Evolutionary conservation across 2,113 vertebrate species (phyloP), one percentile per base, ranked within the genome.

Genomic region (Calyptommatus sinebrachiatus): DNA sequence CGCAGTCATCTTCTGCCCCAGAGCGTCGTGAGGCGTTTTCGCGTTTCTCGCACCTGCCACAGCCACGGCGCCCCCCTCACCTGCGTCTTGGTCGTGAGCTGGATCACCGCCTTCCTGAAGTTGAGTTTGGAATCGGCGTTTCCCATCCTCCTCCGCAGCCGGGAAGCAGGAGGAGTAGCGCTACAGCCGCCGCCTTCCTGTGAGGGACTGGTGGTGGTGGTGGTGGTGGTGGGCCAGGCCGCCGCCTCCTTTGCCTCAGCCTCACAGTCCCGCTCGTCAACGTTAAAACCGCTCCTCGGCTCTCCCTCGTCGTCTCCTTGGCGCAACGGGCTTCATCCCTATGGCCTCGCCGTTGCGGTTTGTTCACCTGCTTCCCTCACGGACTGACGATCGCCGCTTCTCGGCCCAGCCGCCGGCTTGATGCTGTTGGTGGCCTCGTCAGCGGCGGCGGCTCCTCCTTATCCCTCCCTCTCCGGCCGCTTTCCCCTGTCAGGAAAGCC

Each of bases 41-140:
- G 35, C 35, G 14, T 62, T 8, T 18, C 16, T 24, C 63, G 7
- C 63, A 20, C 35, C 35, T 41, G 35, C 35, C 35, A 5, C 35
- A 41, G 35, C 35, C 35, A 41, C 35, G 3, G 5, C 35, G 35
- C 2, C 35, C 35, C 11, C 69, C 72, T 91, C 92, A 97, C 98
- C 98, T 99, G 98, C 10, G 98, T 99, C 95, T 98, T 99, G 81
- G 98, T 99, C 82, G 98, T 99, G 87, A 99, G 96, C 92, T 99
- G 98, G 88, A 99, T 99, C 86, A 99, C 98, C 53, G 98, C 98
- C 91, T 99, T 99, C 92, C 98, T 96, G 93, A 99, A 99, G 94
- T 98, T 98, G 57, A 99, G 94, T 92, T 98, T 99, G 45, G 98
- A 98, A 92, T 99, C 98, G 72, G 96, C 96, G 91, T 95, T 97